These are phyloP conservation scores for Tuberolachnus salignus DNA, from an alignment of 2,888 invertebrate genomes.

Conservation along the genomic window DNA sequence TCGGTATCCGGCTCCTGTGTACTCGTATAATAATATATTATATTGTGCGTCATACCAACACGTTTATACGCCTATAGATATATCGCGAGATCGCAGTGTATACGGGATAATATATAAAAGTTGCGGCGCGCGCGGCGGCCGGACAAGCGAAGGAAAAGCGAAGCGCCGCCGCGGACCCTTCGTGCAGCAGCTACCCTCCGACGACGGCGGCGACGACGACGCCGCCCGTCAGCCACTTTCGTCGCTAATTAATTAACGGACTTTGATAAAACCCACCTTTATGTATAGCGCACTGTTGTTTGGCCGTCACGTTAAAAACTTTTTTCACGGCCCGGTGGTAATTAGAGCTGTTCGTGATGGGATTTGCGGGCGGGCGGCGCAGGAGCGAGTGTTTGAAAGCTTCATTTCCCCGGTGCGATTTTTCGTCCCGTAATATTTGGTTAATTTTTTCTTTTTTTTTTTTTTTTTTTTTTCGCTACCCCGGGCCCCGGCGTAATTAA, in stretches of 20 bases:
- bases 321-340: constrained; percentile 45
- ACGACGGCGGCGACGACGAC: not conserved
- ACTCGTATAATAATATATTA: too few species aligned
- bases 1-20: not conserved
- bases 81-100: too few species aligned
- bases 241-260: constrained; percentile 53
- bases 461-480: not conserved
- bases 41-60: not conserved
- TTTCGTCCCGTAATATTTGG: not conserved
- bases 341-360: constrained; percentile 51
- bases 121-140: not conserved
- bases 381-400: constrained; percentile 18
- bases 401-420: constrained; percentile 26
- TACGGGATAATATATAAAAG: too few species aligned
- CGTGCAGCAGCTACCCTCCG: not conserved
- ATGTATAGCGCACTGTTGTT: constrained; percentile 10
- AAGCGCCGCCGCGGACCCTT: not conserved
- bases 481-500: constrained; percentile 22
- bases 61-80: not conserved
- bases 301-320: constrained; percentile 38
- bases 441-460: not conserved
- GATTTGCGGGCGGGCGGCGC: constrained; percentile 1
- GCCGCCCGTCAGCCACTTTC: constrained; percentile 25
- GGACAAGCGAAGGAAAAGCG: constrained; percentile 19
- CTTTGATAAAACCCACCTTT: constrained; percentile 21